phyloP scores from a whole-genome alignment of 2,113 vertebrate species.

The Dipodomys stephensi region DNA sequence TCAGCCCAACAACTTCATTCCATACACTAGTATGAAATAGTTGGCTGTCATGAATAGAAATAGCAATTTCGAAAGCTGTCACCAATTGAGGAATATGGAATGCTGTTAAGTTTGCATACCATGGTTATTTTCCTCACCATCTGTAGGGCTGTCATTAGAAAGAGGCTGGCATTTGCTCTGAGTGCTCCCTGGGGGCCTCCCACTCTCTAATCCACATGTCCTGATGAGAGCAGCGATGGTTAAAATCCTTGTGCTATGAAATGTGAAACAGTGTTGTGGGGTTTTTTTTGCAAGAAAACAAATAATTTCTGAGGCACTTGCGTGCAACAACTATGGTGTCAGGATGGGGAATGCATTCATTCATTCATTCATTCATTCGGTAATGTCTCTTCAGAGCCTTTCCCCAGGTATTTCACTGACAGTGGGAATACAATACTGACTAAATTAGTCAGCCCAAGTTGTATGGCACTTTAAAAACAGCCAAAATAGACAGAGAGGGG shows the following conservation, averaged over 20 bases:
- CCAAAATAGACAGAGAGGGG: neutral
- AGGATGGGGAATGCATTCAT: neutral
- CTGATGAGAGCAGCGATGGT: neutral
- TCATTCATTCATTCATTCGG: neutral
- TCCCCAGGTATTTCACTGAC: neutral
- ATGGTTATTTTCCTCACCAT: neutral
- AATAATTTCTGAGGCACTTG: neutral
- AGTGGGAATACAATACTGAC: neutral
- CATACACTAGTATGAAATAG: neutral
- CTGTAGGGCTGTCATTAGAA: neutral
- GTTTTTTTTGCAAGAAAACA: neutral
- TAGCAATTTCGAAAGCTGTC: neutral
- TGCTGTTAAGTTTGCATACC: neutral
- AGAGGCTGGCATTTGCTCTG: neutral
- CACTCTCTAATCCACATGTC: too few relatives aligned
- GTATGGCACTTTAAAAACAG: neutral
- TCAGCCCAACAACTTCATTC: neutral
- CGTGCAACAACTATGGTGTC: neutral
- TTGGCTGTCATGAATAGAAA: neutral
- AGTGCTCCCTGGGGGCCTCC: neutral
- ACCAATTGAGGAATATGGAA: neutral
- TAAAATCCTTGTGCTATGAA: neutral
- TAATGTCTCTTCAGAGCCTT: neutral
- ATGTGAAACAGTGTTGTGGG: neutral
- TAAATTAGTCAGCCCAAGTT: neutral